Evolutionary conservation across 2,113 vertebrate genomes (phyloP).

Genomic region (Plotosus lineatus): DNA sequence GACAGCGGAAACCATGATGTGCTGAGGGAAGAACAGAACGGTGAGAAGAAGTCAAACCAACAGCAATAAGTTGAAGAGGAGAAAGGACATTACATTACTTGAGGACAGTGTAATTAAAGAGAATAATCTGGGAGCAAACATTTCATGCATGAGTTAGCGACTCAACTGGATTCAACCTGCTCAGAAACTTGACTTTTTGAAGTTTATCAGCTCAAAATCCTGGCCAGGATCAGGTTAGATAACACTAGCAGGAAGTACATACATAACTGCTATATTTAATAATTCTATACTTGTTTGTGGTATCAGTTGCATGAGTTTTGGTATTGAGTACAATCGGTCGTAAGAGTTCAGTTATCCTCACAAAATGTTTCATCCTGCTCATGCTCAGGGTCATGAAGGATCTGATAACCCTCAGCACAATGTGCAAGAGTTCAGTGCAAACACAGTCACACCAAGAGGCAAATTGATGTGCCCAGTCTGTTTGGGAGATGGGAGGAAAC

Average conservation of each 20-base stretch:
- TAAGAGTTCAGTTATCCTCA: not conserved
- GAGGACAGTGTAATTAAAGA: not conserved
- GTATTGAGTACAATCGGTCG: not conserved
- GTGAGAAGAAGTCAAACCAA: conserved; percentile 1
- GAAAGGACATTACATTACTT: not conserved
- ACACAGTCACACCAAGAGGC: too few species aligned
- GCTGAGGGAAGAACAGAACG: not conserved
- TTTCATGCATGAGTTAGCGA: not conserved
- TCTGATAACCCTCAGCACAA: not conserved
- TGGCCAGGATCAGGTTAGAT: not conserved
- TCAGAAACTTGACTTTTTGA: not conserved
- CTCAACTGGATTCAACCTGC: not conserved
- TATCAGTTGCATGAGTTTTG: not conserved
- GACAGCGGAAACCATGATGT: not conserved
- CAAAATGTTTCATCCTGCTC: not conserved
- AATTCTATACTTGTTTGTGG: not conserved
- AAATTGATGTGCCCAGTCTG: not conserved
- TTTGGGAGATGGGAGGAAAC: not conserved
- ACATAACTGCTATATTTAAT: too few species aligned
- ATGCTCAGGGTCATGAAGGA: not conserved
- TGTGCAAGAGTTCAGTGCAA: not conserved
- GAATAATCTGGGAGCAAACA: not conserved
- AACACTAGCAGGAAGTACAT: not conserved
- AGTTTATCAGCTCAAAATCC: not conserved
- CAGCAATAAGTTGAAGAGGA: not conserved